Percentiles rank a stretch among this genome's conserved stretches.
Conservation (phyloP, 2,113 vertebrate species). For the Siniperca knerii region DNA sequence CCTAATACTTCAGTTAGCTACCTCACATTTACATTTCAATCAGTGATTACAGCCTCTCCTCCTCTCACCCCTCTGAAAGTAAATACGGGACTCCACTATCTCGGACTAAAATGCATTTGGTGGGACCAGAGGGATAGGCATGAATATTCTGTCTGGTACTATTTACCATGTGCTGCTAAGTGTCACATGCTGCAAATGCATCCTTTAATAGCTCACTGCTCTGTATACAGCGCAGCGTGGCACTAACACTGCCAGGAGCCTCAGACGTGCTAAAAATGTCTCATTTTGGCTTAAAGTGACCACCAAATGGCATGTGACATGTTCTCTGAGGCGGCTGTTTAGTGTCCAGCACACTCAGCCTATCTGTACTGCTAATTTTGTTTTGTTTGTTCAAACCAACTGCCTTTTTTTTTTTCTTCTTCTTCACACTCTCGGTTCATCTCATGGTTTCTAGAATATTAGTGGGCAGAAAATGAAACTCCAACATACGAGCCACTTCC, state of each 20-base stretch:
- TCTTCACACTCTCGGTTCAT: slow-evolving; percentile 18
- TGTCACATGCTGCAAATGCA: slow-evolving; percentile 60
- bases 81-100: slow-evolving; percentile 70
- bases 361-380: slow-evolving; percentile 4
- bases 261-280: slow-evolving; percentile 51
- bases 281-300: slow-evolving; percentile 50
- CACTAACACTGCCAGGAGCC: slow-evolving; percentile 42
- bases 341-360: slow-evolving; percentile 1
- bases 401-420: background rate
- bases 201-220: slow-evolving; percentile 59
- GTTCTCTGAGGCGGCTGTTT: slow-evolving; percentile 26
- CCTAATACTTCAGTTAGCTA: slow-evolving; percentile 72
- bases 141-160: slow-evolving; percentile 71
- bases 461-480: slow-evolving; percentile 55
- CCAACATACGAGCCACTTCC: slow-evolving; percentile 31
- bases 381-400: slow-evolving; percentile 44
- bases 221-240: slow-evolving; percentile 39
- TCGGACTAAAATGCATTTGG: slow-evolving; percentile 61
- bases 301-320: slow-evolving; percentile 35
- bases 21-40: slow-evolving; percentile 82
- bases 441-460: slow-evolving; percentile 30
- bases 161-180: slow-evolving; percentile 51
- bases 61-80: slow-evolving; percentile 67
- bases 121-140: slow-evolving; percentile 42
- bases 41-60: slow-evolving; percentile 75